Base-by-base conservation (phyloP, 2,113 vertebrate species). In the Otolemur garnettii region DNA sequence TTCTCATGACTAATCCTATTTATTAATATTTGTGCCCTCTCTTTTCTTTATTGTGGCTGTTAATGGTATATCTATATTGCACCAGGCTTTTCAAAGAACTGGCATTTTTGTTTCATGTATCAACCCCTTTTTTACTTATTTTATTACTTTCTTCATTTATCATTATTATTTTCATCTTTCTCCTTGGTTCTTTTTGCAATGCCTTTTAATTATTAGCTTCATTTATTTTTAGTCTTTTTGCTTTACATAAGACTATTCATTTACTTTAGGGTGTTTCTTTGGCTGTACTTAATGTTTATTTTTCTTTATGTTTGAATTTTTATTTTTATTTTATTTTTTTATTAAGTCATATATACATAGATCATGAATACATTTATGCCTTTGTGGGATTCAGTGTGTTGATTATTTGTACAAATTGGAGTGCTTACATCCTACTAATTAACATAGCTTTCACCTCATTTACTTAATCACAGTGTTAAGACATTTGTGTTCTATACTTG, bases 181-280 rank as follows among this genome's bases (percentile, higher is more conserved):
- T 91, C 64, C 55, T 92, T 77, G 24, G 30, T 45, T 94, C n/a
- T n/a, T 59, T 78, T 83, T 84, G 4, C 11, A 81, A 69, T 93
- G 75, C 26, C 42, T 45, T 81, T 96, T 72, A 28, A 78, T 45
- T 28, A 11, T 72, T 85, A 88, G 17, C 38, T 62, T 68, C 21
- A 4, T 88, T 71, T 11, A 68, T 38, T 88, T 94, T 93, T 62
- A 55, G 55, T 42, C 33, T 71, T 24, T 66, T 91, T 87, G 26
- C 50, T 90, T 84, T 72, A 59, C 26, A 26, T 87, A 81, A 45
- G 14, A 13, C 59, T 71, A 28, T n/a, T 35, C 28, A 71, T 93
- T 87, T 82, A 26, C 72, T 53, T 42, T 85, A 33, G 18, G 89
- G 30, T 83, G 38, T 78, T 91, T 75, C 64, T 83, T 90, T 62